Evolutionary conservation across 2,113 vertebrate genomes (phyloP).

Genomic region (Dascyllus trimaculatus): DNA sequence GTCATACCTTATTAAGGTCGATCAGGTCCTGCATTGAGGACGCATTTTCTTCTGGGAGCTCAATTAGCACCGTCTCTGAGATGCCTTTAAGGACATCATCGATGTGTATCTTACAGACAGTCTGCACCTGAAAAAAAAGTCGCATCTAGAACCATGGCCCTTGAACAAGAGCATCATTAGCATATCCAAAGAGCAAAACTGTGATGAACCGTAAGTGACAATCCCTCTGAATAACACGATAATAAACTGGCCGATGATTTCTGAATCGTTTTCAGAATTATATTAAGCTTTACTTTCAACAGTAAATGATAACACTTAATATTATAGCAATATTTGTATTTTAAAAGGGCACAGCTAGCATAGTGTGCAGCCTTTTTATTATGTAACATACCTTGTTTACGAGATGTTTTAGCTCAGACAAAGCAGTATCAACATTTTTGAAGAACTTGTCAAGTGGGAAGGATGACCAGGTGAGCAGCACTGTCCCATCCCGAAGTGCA

Average conservation of each 20-base stretch:
- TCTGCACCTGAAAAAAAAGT: conserved; percentile 79
- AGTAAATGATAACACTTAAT: background rate
- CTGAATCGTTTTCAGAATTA: background rate
- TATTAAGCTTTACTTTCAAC: background rate
- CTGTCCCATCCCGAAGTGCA: conserved; percentile 86
- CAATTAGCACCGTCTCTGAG: conserved; percentile 83
- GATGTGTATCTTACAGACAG: conserved; percentile 85
- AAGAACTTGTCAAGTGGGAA: conserved; percentile 86
- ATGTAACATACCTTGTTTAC: conserved; percentile 84
- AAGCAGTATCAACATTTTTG: conserved; percentile 82
- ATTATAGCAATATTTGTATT: background rate
- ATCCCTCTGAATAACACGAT: background rate
- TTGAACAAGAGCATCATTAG: background rate
- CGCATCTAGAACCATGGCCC: background rate
- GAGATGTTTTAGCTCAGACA: conserved; percentile 83
- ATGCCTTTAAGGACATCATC: conserved; percentile 86
- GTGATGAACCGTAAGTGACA: no score
- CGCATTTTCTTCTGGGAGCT: conserved; percentile 78
- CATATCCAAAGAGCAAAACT: background rate
- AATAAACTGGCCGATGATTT: background rate
- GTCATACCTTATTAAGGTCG: conserved; percentile 83
- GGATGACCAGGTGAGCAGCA: conserved; percentile 89
- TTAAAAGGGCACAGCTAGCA: background rate
- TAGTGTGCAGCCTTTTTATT: background rate
- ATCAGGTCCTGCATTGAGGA: conserved; percentile 81